A percentile compares a stretch with the other conserved stretches of the same genome.
These are phyloP conservation scores for Bruchidius siliquastri DNA, from an alignment of 2,888 invertebrate genomes.

Conservation along the genomic window DNA sequence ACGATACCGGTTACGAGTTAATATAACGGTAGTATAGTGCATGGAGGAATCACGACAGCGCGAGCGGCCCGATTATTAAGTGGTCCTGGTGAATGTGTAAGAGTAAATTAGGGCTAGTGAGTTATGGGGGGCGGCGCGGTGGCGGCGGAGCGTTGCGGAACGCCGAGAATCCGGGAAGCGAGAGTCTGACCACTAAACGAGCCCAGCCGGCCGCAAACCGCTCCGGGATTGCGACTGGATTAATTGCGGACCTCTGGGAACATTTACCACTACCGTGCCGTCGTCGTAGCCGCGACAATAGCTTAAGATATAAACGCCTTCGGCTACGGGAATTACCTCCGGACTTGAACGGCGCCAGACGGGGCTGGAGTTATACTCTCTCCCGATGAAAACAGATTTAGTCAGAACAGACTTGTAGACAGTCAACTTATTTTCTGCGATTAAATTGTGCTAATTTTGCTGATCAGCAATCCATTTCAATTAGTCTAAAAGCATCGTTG, in stretches of 20 bases:
- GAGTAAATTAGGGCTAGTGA: conserved; percentile 22
- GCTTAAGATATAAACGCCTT: conserved; percentile 36
- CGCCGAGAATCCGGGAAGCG: conserved; percentile 27
- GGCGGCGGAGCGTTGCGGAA: conserved; percentile 30
- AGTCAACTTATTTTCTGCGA: too few species aligned
- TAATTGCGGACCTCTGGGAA: conserved; percentile 44
- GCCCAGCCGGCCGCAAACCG: conserved; percentile 29
- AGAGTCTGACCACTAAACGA: conserved; percentile 39
- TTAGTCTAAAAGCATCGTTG: too few species aligned
- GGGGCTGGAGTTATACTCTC: not conserved
- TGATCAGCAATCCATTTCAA: too few species aligned
- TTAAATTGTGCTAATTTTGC: too few species aligned
- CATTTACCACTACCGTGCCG: conserved; percentile 32
- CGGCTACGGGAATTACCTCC: conserved; percentile 40
- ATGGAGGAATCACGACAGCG: not conserved
- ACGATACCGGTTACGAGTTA: too few species aligned
- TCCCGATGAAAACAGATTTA: too few species aligned
- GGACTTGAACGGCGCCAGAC: conserved; percentile 15
- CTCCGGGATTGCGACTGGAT: conserved; percentile 40
- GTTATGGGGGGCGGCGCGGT: conserved; percentile 26
- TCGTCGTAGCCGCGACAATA: conserved; percentile 35
- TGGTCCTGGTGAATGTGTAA: conserved; percentile 13
- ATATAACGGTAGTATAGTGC: not conserved
- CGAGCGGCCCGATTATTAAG: conserved; percentile 6
- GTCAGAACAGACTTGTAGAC: too few species aligned